These are phyloP conservation scores for Phyllopteryx taeniolatus DNA, from an alignment of 2,113 vertebrate species.

Conservation along the genomic window DNA sequence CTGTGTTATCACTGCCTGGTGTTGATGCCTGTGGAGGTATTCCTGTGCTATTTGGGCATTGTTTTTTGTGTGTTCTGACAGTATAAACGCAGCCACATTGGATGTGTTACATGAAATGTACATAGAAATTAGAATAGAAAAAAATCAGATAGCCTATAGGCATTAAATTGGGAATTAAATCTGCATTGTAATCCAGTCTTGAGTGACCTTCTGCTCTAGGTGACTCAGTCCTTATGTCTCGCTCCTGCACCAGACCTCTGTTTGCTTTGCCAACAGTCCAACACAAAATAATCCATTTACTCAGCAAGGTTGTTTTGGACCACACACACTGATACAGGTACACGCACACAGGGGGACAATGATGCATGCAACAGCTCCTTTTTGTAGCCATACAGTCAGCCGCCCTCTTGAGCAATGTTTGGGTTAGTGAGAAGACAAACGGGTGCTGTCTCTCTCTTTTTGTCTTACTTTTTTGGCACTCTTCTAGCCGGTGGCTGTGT, in stretches of 20 bases:
- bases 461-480: constrained; percentile 10
- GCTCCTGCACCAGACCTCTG: constrained; percentile 28
- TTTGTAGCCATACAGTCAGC: not conserved
- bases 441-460: not conserved
- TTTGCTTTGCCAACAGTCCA: constrained; percentile 64
- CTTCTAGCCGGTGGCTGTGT: constrained; percentile 9
- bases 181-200: not conserved
- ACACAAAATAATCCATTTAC: constrained; percentile 61
- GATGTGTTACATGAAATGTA: no score
- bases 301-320: constrained; percentile 43
- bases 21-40: no score
- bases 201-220: constrained; percentile 12
- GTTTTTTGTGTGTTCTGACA: no score
- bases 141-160: not conserved
- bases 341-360: constrained; percentile 11
- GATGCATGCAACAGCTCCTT: not conserved
- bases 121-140: no score
- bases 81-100: no score
- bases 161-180: not conserved
- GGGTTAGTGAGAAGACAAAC: constrained; percentile 17
- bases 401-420: constrained; percentile 25
- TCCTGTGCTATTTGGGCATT: no score
- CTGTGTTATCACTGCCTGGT: no score
- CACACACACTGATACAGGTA: constrained; percentile 33
- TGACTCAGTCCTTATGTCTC: constrained; percentile 42